These are phyloP conservation scores for Euclidia mi DNA, from an alignment of 2,888 invertebrate genomes.

Conservation along the genomic window DNA sequence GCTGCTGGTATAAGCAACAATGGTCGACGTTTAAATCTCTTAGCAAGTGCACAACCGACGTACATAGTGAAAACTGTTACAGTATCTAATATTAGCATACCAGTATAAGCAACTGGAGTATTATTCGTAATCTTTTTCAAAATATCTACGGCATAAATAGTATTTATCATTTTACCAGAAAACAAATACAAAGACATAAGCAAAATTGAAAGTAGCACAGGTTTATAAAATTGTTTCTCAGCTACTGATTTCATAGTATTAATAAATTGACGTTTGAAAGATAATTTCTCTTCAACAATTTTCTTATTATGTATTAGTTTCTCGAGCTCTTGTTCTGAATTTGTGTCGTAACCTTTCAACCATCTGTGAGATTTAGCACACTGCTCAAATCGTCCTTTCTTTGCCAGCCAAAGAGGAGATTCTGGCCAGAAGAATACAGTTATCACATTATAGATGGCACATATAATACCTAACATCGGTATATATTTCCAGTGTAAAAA, in stretches of 20 bases:
- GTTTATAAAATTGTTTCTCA: neutral
- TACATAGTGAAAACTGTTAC: neutral
- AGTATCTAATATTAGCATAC: neutral
- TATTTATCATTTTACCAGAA: neutral
- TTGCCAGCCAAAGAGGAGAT: neutral
- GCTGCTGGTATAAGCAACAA: neutral
- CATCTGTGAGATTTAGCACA: neutral
- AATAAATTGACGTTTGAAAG: neutral
- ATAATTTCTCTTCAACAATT: neutral
- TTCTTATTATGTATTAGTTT: too few species aligned
- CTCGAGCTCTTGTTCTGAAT: neutral
- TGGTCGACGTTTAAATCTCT: neutral
- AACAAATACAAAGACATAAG: neutral
- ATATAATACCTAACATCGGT: neutral
- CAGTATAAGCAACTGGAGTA: neutral
- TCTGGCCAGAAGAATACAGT: neutral
- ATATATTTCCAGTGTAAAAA: neutral
- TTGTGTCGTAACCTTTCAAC: neutral
- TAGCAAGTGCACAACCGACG: neutral
- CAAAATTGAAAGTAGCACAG: neutral
- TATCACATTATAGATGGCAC: neutral
- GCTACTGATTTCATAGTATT: neutral
- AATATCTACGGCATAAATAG: neutral
- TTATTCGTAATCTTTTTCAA: neutral
- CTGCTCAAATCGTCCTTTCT: too few species aligned